Conservation (phyloP, 2,113 vertebrate genomes). For the Isurus oxyrinchus region DNA sequence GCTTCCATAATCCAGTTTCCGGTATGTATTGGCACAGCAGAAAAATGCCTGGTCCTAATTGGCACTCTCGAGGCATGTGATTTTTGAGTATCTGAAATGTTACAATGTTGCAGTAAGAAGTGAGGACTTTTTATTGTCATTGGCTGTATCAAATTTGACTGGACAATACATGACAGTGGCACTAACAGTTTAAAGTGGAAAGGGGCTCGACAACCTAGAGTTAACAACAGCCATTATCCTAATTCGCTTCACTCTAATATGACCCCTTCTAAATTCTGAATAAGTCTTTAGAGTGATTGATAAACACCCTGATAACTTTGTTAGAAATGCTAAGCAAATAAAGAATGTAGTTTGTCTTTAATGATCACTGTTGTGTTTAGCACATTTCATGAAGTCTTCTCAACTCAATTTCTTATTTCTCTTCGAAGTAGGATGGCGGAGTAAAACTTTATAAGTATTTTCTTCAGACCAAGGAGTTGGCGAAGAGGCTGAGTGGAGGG, state of each 20-base stretch:
- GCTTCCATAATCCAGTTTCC: neutral
- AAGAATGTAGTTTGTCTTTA: neutral
- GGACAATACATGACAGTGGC: neutral
- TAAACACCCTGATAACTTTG: neutral
- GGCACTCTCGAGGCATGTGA: neutral
- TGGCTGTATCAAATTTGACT: neutral
- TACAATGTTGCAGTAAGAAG: neutral
- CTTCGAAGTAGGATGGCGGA: neutral
- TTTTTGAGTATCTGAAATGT: neutral
- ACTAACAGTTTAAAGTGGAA: neutral
- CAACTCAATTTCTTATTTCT: neutral
- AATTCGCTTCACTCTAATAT: neutral
- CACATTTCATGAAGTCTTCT: neutral
- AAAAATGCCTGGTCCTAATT: neutral
- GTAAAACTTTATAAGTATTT: neutral
- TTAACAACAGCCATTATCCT: neutral
- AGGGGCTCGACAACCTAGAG: neutral
- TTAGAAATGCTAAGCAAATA: neutral
- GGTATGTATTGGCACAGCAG: neutral
- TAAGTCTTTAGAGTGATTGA: neutral
- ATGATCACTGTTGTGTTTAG: neutral
- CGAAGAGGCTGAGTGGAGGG: too few species aligned
- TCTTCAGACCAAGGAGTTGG: neutral
- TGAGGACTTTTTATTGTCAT: neutral
- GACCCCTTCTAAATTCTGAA: neutral